These are phyloP conservation scores for Notodonta ziczac DNA, from an alignment of 2,888 invertebrate genomes.

Conservation along the genomic window DNA sequence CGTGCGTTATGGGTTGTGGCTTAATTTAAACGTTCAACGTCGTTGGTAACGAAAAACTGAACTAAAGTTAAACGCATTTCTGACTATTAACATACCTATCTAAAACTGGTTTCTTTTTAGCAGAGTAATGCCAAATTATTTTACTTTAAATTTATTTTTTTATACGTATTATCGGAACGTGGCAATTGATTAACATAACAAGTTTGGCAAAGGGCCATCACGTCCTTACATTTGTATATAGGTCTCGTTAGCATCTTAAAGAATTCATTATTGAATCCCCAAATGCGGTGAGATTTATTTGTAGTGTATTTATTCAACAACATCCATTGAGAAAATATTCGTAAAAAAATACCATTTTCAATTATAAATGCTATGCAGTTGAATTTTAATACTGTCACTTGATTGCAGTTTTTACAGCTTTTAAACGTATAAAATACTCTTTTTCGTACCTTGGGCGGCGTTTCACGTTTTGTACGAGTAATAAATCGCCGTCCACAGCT, in stretches of 20 bases:
- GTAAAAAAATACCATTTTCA: slow-evolving; percentile 25
- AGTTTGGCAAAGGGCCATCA: too few species aligned
- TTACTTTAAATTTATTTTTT: too few species aligned
- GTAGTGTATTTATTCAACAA: slow-evolving; percentile 11
- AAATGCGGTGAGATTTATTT: too few species aligned
- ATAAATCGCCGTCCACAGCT: slow-evolving; percentile 60
- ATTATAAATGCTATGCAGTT: slow-evolving; percentile 24
- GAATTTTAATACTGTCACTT: slow-evolving; percentile 21
- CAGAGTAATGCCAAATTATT: too few species aligned
- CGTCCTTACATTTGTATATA: too few species aligned
- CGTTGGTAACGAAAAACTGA: background rate
- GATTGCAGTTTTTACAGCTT: slow-evolving; percentile 35
- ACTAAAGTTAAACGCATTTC: too few species aligned
- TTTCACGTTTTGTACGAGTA: slow-evolving; percentile 42
- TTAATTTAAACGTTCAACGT: slow-evolving; percentile 3
- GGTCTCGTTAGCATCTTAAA: too few species aligned
- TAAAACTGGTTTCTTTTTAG: too few species aligned
- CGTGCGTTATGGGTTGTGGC: slow-evolving; percentile 11
- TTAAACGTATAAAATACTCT: slow-evolving; percentile 26
- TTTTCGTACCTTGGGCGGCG: slow-evolving; percentile 24
- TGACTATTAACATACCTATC: too few species aligned
- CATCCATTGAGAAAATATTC: slow-evolving; percentile 10
- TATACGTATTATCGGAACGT: too few species aligned
- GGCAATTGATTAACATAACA: too few species aligned
- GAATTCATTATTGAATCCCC: too few species aligned